phyloP scores from a whole-genome alignment of 2,113 vertebrate genomes.

The Microcebus jonahi region DNA sequence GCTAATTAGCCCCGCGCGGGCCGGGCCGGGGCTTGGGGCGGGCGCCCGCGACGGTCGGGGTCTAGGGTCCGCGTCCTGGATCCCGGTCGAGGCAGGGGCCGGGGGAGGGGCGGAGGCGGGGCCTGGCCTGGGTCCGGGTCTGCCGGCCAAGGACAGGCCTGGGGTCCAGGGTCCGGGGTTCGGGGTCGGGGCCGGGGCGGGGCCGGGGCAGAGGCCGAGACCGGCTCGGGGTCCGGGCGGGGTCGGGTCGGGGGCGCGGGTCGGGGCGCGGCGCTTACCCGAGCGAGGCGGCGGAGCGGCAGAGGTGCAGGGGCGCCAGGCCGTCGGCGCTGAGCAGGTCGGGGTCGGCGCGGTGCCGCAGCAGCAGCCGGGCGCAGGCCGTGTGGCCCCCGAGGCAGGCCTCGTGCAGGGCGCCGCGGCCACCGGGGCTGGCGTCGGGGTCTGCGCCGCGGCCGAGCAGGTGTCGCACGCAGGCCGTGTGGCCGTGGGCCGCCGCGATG shows the following conservation, averaged over 20 bases:
- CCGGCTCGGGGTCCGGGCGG: too few relatives aligned
- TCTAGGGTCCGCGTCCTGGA: background rate
- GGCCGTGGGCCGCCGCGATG: slow-evolving; percentile 84
- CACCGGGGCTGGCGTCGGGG: slow-evolving; percentile 83
- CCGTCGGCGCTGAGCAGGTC: slow-evolving; percentile 80
- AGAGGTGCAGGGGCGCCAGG: slow-evolving; percentile 85
- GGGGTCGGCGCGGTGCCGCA: slow-evolving; percentile 85
- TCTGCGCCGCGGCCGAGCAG: slow-evolving; percentile 81
- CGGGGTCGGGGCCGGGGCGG: too few relatives aligned
- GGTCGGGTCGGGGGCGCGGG: background rate
- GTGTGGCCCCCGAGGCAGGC: slow-evolving; percentile 83
- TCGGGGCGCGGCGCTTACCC: slow-evolving; percentile 71
- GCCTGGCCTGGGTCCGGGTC: too few relatives aligned
- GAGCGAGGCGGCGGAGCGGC: slow-evolving; percentile 71
- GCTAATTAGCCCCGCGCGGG: slow-evolving; percentile 67
- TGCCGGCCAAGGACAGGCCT: too few relatives aligned
- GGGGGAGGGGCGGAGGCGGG: background rate
- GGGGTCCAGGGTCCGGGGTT: background rate
- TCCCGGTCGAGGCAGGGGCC: background rate
- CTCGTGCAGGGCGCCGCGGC: slow-evolving; percentile 83
- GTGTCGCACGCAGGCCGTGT: slow-evolving; percentile 80
- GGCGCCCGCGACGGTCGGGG: too few relatives aligned
- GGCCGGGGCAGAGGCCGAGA: background rate
- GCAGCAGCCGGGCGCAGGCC: slow-evolving; percentile 83
- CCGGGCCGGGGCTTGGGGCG: background rate